These are phyloP conservation scores for Myzus persicae DNA, from an alignment of 1,140 invertebrate genomes.

Conservation along the genomic window DNA sequence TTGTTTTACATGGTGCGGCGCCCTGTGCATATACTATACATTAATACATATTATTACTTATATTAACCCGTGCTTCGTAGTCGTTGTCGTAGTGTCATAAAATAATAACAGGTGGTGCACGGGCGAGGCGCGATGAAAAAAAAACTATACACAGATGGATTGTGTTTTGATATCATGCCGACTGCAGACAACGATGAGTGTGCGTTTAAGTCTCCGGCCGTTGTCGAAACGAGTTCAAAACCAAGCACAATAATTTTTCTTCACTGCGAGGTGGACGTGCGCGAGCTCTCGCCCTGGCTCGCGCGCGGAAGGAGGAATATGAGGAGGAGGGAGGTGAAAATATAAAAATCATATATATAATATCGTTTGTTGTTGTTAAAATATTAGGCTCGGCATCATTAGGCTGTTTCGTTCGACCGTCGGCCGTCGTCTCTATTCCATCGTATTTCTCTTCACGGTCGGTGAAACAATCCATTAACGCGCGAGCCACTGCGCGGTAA, in stretches of 20 bases:
- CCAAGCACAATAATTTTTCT: conserved; percentile 44
- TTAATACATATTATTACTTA: background rate
- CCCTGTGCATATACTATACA: background rate
- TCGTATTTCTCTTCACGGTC: conserved; percentile 53
- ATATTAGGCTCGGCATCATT: conserved; percentile 57
- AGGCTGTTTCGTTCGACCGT: conserved; percentile 37
- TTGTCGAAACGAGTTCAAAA: conserved; percentile 31
- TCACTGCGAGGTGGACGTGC: background rate
- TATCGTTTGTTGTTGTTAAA: conserved; percentile 53
- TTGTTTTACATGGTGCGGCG: background rate
- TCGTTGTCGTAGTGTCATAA: background rate
- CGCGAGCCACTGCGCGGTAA: conserved; percentile 46
- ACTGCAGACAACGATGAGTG: conserved; percentile 42
- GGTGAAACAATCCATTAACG: conserved; percentile 57
- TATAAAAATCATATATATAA: background rate
- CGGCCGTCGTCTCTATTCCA: background rate
- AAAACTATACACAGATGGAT: conserved; percentile 25
- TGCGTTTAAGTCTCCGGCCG: conserved; percentile 55
- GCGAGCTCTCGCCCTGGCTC: background rate
- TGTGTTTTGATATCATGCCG: conserved; percentile 50
- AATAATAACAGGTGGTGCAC: conserved; percentile 22
- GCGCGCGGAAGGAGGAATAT: background rate
- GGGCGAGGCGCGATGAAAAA: conserved; percentile 10
- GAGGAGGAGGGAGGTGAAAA: background rate
- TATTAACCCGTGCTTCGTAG: background rate